Base-by-base conservation (phyloP, 1,140 invertebrate genomes). In the Drosophila funebris region DNA sequence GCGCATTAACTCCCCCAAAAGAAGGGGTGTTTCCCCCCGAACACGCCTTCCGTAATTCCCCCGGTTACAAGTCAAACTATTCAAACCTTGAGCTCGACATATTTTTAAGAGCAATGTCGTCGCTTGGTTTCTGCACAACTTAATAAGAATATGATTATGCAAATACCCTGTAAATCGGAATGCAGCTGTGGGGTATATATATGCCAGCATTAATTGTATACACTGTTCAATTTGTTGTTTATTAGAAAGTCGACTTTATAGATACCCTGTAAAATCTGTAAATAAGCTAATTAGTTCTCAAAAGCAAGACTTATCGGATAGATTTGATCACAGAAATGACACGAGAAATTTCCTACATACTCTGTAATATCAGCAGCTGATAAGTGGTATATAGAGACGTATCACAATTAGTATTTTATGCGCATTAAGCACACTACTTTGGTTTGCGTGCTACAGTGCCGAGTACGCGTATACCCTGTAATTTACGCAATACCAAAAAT, bases 31-130 rank as follows among this genome's bases (percentile, higher is more conserved):
- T 31, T 8, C 29, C 31, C 31, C 9, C 31, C 11, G 4, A 41
- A 41, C 13, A 16, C 37, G 2, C 4, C 33, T 16, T 14, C 3
- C 9, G 9, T 18, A 24, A 20, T 6, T n/a, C 29, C n/a, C 18
- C 3, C 13, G 16, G 27, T 53, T 53, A 48, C 29, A 18, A 24
- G 20, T 1, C 33, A 16, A 41, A 27, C 37, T 33, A 46, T 60
- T 52, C 14, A 33, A 46, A 60, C n/a, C 13, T 9, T n/a, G 11
- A 18, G 16, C 11, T 24, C 62, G 39, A 57, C 29, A 57, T 58
- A 29, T 31, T 58, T 58, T 48, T 39, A 37, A 58, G 41, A 54
- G 52, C 53, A 66, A 57, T 48, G 41, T 66, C 29, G 62, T 9
- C 27, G 31, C 16, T 36, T 43, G 54, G 20, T 27, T 43, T 50